phyloP scores from a whole-genome alignment of 2,888 invertebrate species.

The Leptogaster cylindrica region DNA sequence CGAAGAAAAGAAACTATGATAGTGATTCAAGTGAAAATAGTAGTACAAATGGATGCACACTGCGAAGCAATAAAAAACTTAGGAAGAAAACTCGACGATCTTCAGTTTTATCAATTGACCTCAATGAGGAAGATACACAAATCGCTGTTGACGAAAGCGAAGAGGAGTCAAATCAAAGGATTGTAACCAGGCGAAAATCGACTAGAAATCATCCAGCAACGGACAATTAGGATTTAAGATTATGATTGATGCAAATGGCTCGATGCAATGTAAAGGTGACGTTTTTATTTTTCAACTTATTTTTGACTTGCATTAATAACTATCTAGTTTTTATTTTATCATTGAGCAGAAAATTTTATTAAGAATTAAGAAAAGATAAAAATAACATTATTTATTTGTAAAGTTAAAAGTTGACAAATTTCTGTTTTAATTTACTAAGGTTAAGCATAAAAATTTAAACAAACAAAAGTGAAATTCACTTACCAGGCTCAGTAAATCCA shows the following conservation, averaged over 20 bases:
- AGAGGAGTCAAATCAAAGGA: conserved; percentile 47
- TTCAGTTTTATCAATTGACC: conserved; percentile 51
- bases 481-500: background rate
- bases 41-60: conserved; percentile 47
- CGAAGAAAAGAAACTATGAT: conserved; percentile 59
- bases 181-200: conserved; percentile 50
- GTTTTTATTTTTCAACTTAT: too few relatives aligned
- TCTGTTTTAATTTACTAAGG: conserved; percentile 16
- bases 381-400: conserved; percentile 29
- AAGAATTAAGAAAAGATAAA: conserved; percentile 16
- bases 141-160: conserved; percentile 48
- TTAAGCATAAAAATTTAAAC: conserved; percentile 24
- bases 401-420: conserved; percentile 4
- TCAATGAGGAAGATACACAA: conserved; percentile 51
- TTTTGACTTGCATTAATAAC: conserved; percentile 13
- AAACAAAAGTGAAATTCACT: conserved; percentile 17
- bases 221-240: conserved; percentile 35
- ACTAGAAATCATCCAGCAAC: conserved; percentile 49
- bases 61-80: conserved; percentile 47
- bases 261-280: too few relatives aligned
- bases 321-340: conserved; percentile 9
- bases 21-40: conserved; percentile 50
- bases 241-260: background rate
- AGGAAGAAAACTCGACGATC: conserved; percentile 50
- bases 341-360: conserved; percentile 13